Evolutionary conservation across 2,113 vertebrate genomes (phyloP).

Genomic region (Prunella fulvescens): DNA sequence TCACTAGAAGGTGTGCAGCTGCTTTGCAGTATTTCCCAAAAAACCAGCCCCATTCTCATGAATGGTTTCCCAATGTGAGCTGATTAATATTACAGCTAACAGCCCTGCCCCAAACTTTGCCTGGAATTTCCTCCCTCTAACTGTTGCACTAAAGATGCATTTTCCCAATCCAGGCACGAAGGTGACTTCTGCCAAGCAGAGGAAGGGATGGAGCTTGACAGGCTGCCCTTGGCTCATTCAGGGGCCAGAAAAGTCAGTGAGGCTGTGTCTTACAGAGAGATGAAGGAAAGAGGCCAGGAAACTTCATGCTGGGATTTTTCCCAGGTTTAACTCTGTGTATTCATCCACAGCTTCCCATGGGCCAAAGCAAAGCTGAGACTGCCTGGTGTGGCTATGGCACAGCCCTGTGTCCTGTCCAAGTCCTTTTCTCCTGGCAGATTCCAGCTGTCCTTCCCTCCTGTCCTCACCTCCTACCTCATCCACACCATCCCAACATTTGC

Average conservation of each 20-base stretch:
- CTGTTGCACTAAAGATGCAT: background rate
- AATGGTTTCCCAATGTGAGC: background rate
- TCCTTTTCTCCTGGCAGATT: background rate
- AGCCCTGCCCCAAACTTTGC: background rate
- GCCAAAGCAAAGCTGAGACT: background rate
- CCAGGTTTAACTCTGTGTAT: background rate
- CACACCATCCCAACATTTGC: background rate
- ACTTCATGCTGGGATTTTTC: background rate
- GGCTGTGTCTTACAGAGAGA: background rate
- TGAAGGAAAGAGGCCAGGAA: background rate
- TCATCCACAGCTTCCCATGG: background rate
- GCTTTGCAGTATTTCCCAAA: background rate
- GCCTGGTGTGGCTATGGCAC: background rate
- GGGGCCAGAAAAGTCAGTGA: background rate
- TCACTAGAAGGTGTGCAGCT: background rate
- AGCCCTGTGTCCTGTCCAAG: rapidly evolving
- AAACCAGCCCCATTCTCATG: background rate
- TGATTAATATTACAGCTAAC: slow-evolving; percentile 3
- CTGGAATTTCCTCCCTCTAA: background rate
- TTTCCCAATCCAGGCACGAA: background rate
- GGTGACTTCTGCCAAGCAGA: background rate
- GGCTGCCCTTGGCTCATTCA: background rate
- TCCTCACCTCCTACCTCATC: background rate
- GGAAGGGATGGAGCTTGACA: background rate
- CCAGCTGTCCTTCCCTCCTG: background rate